Evolutionary conservation across 2,797 vertebrate species (phyloP).

Genomic region (Scolopax rusticola): DNA sequence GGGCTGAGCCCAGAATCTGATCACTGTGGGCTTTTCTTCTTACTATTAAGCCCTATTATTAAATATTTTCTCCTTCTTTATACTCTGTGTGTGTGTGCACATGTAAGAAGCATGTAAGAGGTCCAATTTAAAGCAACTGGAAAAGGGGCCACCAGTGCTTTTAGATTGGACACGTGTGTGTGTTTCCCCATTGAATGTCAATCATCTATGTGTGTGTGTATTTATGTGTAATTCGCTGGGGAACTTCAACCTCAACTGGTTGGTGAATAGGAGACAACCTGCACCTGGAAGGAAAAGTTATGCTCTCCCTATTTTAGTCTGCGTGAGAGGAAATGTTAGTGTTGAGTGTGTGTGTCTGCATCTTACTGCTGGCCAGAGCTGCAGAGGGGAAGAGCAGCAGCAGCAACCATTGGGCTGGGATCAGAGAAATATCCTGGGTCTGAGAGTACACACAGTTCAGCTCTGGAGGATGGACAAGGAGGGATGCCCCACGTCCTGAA

Average conservation of each 20-base stretch:
- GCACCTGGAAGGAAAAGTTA: not conserved
- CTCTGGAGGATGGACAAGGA: not conserved
- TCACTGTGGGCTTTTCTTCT: not conserved
- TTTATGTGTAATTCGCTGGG: fast-evolving
- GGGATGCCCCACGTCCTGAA: not conserved
- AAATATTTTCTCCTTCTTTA: not conserved
- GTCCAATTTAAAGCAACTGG: not conserved
- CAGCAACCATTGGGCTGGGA: not conserved
- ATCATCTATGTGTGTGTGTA: too few species aligned
- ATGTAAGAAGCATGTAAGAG: not conserved
- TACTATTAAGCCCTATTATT: not conserved
- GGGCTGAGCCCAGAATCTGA: not conserved
- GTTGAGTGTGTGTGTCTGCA: fast-evolving
- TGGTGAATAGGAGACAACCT: not conserved
- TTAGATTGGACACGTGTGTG: fast-evolving
- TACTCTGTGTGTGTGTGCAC: not conserved
- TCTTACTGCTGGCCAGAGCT: not conserved
- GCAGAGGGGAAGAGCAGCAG: not conserved
- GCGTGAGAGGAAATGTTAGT: not conserved
- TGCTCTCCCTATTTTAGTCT: not conserved
- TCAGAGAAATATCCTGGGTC: not conserved
- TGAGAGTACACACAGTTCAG: not conserved
- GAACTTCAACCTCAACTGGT: fast-evolving
- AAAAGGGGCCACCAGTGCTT: not conserved
- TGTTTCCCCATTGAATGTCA: not conserved